Base-by-base conservation (phyloP, 1,140 invertebrate species). In the Stenopsyche tienmushanensis region DNA sequence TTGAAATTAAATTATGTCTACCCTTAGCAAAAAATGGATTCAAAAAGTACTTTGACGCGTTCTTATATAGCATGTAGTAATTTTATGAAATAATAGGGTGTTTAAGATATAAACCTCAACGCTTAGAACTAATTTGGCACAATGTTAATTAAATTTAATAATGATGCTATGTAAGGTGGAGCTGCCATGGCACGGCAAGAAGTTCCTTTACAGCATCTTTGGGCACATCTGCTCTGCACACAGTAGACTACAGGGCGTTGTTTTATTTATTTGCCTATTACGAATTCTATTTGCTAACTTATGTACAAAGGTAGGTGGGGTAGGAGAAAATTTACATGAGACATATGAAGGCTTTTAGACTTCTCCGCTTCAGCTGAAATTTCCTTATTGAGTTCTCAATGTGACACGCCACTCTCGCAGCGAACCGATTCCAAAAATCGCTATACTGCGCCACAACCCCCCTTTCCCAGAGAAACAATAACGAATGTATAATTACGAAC, bases 251-350 rank as follows among this genome's bases (percentile, higher is more conserved):
- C 44, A 20, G 44, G 10, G 18, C 17, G 44, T 47, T 47, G 44
- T 47, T 47, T 47, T 47, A 47, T 47, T 47, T 47, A 47, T 47
- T 47, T 15, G 44, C 18, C 44, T 47, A 47, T 47, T 47, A 47
- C 44, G 44, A 47, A 47, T 47, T 47, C 44, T 47, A 47, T 47
- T 47, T 47, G 44, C 44, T 47, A 47, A 47, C 44, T 47, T 47
- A 47, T 47, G 44, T 47, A 47, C 44, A 47, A 47, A 47, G 44
- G 44, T 47, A 15, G 10, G 17, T 47, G 44, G 44, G 44, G 44
- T 5, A 5, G 18, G 8, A 7, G 44, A 47, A 47, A 47, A 47
- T 47, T 47, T 47, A 47, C 44, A 47, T 47, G 10, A 18, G 18
- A 47, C 44, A 47, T 18, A 47, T 47, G 44, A 47, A 47, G 44